Evolutionary conservation across 2,888 invertebrate genomes (phyloP).

Genomic region (Polyploca ridens): DNA sequence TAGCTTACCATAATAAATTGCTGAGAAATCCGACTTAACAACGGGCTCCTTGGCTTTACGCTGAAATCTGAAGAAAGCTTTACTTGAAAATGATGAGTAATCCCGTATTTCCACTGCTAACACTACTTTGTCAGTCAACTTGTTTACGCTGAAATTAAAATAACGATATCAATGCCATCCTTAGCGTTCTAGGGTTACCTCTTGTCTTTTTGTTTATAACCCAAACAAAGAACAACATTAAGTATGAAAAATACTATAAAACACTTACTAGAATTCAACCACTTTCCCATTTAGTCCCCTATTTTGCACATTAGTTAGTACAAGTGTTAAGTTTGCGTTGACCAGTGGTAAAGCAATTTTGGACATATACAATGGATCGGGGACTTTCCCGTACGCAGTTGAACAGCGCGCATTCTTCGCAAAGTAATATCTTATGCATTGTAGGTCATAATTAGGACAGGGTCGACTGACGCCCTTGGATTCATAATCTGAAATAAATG

Average conservation of each 20-base stretch:
- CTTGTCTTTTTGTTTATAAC: no score
- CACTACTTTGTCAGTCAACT: slow-evolving; percentile 17
- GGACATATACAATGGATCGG: slow-evolving; percentile 16
- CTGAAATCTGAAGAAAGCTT: slow-evolving; percentile 30
- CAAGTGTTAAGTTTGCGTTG: not conserved
- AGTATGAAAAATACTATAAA: not conserved
- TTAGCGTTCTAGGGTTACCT: no score
- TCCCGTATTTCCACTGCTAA: slow-evolving; percentile 8
- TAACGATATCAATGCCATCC: no score
- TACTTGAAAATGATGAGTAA: not conserved
- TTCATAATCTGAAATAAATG: slow-evolving; percentile 13
- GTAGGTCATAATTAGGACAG: slow-evolving; percentile 18
- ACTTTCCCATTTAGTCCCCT: slow-evolving; percentile 17
- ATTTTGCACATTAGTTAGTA: not conserved
- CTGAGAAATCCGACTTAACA: slow-evolving; percentile 28
- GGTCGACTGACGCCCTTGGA: slow-evolving; percentile 19
- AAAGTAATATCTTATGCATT: slow-evolving; percentile 21
- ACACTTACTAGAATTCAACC: slow-evolving; percentile 12
- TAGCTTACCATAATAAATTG: slow-evolving; percentile 38
- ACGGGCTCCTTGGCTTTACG: slow-evolving; percentile 46
- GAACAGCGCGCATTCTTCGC: slow-evolving; percentile 16
- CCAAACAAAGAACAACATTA: no score
- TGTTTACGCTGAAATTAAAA: slow-evolving; percentile 19
- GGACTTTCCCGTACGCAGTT: slow-evolving; percentile 16
- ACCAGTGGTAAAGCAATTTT: slow-evolving; percentile 9